These are phyloP conservation scores for Ondatra zibethicus DNA, from an alignment of 2,113 vertebrate genomes.

Conservation along the genomic window DNA sequence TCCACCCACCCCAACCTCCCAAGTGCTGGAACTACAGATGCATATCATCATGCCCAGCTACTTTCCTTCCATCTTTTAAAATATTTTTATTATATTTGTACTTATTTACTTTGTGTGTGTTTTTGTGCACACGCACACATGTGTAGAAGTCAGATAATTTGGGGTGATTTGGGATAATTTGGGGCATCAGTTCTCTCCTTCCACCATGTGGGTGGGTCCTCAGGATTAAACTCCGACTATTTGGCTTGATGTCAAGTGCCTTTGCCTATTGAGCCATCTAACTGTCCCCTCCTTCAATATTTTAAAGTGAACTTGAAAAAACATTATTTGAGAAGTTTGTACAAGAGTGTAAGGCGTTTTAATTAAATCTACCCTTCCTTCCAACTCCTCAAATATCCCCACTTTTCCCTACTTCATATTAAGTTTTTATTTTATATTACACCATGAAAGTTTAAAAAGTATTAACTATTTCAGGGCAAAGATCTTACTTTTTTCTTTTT, in stretches of 20 bases:
- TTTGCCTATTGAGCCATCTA: not conserved
- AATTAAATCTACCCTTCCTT: not conserved
- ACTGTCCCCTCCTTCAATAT: not conserved
- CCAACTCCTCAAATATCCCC: not conserved
- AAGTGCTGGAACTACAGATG: not conserved
- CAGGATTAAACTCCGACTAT: not conserved
- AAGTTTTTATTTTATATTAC: not conserved
- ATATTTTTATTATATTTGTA: not conserved
- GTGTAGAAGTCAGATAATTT: not conserved
- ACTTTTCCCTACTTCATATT: not conserved
- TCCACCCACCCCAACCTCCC: too few species aligned
- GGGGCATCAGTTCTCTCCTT: not conserved
- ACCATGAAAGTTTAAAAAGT: not conserved
- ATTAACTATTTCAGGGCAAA: not conserved
- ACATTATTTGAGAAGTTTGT: not conserved
- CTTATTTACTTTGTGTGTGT: not conserved
- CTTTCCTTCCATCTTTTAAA: not conserved
- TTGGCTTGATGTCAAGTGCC: not conserved
- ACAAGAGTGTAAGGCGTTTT: not conserved
- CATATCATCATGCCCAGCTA: not conserved
- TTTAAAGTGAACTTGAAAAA: not conserved
- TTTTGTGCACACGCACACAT: not conserved
- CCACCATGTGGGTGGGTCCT: not conserved
- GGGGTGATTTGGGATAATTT: too few species aligned
- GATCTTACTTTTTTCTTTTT: not conserved